Evolutionary conservation across 2,888 invertebrate genomes (phyloP), one percentile per base, ranked within the genome.

Genomic region (Ligdia adustata): DNA sequence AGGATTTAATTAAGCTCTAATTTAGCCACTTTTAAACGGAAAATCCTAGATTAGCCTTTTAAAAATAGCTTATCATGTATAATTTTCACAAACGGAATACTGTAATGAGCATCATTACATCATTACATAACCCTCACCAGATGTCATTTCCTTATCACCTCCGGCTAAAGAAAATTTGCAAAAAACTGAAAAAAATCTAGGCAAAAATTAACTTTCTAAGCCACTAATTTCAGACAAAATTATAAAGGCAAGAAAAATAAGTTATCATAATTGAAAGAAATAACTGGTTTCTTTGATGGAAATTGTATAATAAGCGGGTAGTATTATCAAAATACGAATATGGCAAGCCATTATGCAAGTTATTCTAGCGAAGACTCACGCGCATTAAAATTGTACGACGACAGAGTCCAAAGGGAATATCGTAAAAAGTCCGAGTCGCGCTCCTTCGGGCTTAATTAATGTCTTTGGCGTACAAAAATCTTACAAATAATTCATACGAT

Each of bases 381-480:
- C 54, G 57, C 61, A 63, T 72, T 67, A 67, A 66, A 67, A 68
- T 63, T 65, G 54, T 49, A 59, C 53, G 53, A 62, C 52, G 57
- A 52, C 57, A 28, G 44, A 48, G 52, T 64, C 71, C 59, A 81
- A 80, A 74, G 72, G 72, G 82, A 80, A 81, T 82, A n/a, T 18
- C 27, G 18, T 60, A 67, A 72, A 69, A 62, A 71, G 57, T 64
- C 66, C 58, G 69, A 73, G 74, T 69, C 65, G 66, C 69, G 66
- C 73, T 82, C 84, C 84, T 69, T 70, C 54, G 83, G 85, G 84
- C 67, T 78, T 83, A 84, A 84, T 86, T 85, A 47, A 9, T 79
- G 69, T 72, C 80, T 79, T 79, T 78, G 75, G 74, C 60, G 62
- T 71, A 62, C 62, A 75, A 77, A 75, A 72, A 64, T 33, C 16